These are phyloP conservation scores for Amphipyra tragopoginis DNA, from an alignment of 2,888 invertebrate genomes.

Conservation along the genomic window DNA sequence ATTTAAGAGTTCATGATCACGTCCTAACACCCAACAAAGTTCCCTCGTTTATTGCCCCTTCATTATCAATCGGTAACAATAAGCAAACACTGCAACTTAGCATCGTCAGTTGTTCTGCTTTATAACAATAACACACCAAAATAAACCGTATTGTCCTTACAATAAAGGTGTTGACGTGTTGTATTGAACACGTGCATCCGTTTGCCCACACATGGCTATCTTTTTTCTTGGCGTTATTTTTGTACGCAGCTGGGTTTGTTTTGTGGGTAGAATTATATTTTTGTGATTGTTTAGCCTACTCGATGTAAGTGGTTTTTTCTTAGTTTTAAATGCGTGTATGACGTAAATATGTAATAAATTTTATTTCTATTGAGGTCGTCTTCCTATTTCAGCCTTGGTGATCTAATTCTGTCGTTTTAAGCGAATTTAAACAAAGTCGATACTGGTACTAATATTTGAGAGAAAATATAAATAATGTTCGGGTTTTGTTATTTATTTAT, in stretches of 20 bases:
- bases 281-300: constrained; percentile 47
- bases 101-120: constrained; percentile 60
- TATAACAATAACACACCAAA: constrained; percentile 51
- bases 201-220: constrained; percentile 69
- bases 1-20: constrained; percentile 38
- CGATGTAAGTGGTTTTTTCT: constrained; percentile 45
- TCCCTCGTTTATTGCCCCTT: constrained; percentile 57
- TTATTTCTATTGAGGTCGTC: constrained; percentile 42
- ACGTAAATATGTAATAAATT: constrained; percentile 42
- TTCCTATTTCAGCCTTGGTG: constrained; percentile 39
- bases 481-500: constrained; percentile 38
- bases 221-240: constrained; percentile 73
- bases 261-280: constrained; percentile 67
- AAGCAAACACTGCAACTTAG: constrained; percentile 60
- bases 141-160: constrained; percentile 51
- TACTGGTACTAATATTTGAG: constrained; percentile 16
- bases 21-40: constrained; percentile 42
- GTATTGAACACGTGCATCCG: constrained; percentile 60
- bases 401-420: constrained; percentile 52
- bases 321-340: constrained; percentile 33
- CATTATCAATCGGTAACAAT: constrained; percentile 59
- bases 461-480: constrained; percentile 21
- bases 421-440: constrained; percentile 38
- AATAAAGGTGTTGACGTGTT: constrained; percentile 56
- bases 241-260: constrained; percentile 75